phyloP scores from a whole-genome alignment of 2,113 vertebrate genomes.

The Syngnathoides biaculeatus region DNA sequence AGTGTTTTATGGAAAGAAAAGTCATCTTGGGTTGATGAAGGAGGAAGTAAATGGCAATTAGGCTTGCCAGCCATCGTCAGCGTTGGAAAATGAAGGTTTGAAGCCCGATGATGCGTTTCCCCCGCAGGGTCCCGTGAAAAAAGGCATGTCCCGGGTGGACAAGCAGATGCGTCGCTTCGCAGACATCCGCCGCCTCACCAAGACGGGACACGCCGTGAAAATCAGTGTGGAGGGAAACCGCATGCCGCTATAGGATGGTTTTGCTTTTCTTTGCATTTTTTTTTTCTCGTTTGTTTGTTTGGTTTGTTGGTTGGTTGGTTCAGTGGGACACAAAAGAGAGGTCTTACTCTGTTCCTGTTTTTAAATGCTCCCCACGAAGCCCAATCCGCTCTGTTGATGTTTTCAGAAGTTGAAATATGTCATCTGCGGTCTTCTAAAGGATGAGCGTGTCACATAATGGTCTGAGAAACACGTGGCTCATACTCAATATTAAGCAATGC shows the following conservation, averaged over 20 bases:
- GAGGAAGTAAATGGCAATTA: no score
- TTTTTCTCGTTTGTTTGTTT: conserved; percentile 7
- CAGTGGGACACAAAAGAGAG: neutral
- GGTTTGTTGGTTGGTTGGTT: conserved; percentile 20
- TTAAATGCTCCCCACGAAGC: neutral
- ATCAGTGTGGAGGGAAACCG: conserved; percentile 96
- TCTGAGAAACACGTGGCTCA: neutral
- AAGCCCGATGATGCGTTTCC: conserved; percentile 55
- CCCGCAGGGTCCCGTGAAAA: conserved; percentile 81
- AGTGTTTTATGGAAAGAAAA: no score
- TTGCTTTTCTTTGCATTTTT: conserved; percentile 16
- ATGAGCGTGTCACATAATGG: neutral
- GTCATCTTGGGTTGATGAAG: no score
- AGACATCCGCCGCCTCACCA: conserved; percentile 52
- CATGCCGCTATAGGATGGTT: conserved; percentile 72
- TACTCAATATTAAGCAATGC: neutral
- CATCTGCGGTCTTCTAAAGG: neutral
- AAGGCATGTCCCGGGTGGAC: conserved; percentile 87
- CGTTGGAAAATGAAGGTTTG: no score
- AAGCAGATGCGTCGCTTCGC: conserved; percentile 93
- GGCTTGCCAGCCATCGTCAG: no score
- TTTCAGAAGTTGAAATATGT: neutral
- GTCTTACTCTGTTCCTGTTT: neutral
- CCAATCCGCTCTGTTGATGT: neutral
- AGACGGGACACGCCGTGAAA: conserved; percentile 76